Evolutionary conservation across 2,888 invertebrate species (phyloP).

Genomic region (Onthophagus sagittarius): DNA sequence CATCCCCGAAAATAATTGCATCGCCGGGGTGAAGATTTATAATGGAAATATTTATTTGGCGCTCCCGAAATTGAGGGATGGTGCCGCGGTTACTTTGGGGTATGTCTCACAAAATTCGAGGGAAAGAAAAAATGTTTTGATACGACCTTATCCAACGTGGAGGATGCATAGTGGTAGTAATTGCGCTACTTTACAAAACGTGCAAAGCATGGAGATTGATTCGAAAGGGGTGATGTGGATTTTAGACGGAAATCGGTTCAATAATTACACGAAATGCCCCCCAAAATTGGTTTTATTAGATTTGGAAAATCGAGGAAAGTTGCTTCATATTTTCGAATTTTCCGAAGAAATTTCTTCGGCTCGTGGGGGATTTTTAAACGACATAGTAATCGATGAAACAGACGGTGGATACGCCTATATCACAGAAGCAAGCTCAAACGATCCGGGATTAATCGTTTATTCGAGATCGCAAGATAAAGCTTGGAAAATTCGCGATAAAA

Average conservation of each 20-base stretch:
- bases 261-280: constrained; percentile 22
- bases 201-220: constrained; percentile 72
- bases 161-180: constrained; percentile 54
- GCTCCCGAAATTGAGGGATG: constrained; percentile 62
- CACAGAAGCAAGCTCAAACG: constrained; percentile 59
- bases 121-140: constrained; percentile 51
- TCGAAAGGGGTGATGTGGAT: constrained; percentile 67
- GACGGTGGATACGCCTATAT: constrained; percentile 64
- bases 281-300: constrained; percentile 23
- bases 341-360: constrained; percentile 50
- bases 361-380: constrained; percentile 59
- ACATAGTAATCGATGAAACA: constrained; percentile 60
- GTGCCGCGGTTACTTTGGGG: constrained; percentile 67
- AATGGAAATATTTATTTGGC: constrained; percentile 63
- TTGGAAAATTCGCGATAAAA: constrained; percentile 64
- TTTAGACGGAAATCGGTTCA: constrained; percentile 62
- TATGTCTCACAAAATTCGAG: constrained; percentile 38
- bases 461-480: constrained; percentile 54
- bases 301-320: constrained; percentile 21
- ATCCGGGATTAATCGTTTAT: constrained; percentile 67
- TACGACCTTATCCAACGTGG: constrained; percentile 70
- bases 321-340: constrained; percentile 21
- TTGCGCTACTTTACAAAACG: constrained; percentile 66
- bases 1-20: constrained; percentile 60
- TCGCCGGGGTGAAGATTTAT: constrained; percentile 66